Percentiles rank a stretch among this genome's conserved stretches.
phyloP scores from a whole-genome alignment of 2,797 vertebrate species.

The Manis pentadactyla region DNA sequence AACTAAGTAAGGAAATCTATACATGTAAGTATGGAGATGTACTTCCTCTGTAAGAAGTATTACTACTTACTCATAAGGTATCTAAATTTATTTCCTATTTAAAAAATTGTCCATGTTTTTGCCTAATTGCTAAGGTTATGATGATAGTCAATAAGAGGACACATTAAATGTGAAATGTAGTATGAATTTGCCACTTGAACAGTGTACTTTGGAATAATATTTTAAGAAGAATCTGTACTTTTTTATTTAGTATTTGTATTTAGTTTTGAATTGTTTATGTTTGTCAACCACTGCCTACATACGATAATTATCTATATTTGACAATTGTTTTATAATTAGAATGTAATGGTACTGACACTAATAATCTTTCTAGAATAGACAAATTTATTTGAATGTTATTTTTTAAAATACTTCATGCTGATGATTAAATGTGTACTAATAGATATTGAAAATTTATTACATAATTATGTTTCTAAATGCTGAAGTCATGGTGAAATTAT shows the following conservation, averaged over 20 bases:
- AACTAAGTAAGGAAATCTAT: not conserved
- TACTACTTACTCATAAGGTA: not conserved
- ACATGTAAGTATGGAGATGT: not conserved
- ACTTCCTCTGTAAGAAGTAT: not conserved
- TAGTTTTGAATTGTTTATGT: not conserved
- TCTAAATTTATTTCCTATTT: constrained; percentile 4
- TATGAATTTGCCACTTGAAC: not conserved
- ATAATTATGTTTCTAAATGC: not conserved
- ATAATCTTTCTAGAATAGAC: not conserved
- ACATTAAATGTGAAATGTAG: not conserved
- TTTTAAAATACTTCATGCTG: not conserved
- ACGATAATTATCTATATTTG: not conserved
- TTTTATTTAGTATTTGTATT: not conserved
- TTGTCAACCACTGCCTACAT: not conserved
- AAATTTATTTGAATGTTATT: not conserved
- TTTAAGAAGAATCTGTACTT: not conserved
- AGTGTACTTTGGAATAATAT: not conserved
- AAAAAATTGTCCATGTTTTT: not conserved
- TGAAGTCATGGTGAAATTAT: constrained; percentile 21
- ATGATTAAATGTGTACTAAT: not conserved
- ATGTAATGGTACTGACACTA: not conserved
- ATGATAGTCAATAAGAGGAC: not conserved
- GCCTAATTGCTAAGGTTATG: not conserved
- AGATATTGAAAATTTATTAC: not conserved
- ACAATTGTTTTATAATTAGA: not conserved